These are phyloP conservation scores for Chelon auratus DNA, from an alignment of 2,797 vertebrate species.

Conservation along the genomic window DNA sequence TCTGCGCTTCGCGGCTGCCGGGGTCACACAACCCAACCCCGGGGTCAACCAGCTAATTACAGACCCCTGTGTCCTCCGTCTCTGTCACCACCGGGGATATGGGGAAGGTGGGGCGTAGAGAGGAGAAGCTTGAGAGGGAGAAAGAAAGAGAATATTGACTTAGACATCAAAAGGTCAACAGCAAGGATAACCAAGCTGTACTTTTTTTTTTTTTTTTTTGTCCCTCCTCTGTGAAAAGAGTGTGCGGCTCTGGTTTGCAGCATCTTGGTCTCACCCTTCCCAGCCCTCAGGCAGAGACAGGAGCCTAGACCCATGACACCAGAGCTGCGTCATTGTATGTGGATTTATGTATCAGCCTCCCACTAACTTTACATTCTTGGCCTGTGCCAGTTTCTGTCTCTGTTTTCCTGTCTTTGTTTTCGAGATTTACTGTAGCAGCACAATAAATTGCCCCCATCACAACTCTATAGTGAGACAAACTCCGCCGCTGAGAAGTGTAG, in stretches of 20 bases:
- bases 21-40: slow-evolving; percentile 84
- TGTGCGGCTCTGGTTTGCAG: slow-evolving; percentile 54
- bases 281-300: slow-evolving; percentile 57
- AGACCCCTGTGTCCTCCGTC: slow-evolving; percentile 74
- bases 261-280: slow-evolving; percentile 57
- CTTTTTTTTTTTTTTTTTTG: background rate
- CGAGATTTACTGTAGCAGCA: slow-evolving; percentile 34
- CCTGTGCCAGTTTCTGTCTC: slow-evolving; percentile 35
- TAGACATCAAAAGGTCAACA: slow-evolving; percentile 72
- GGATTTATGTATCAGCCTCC: slow-evolving; percentile 62
- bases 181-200: slow-evolving; percentile 55
- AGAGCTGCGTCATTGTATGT: slow-evolving; percentile 40
- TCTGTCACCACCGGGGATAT: slow-evolving; percentile 77
- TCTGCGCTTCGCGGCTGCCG: slow-evolving; percentile 84
- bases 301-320: slow-evolving; percentile 59
- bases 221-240: slow-evolving; percentile 38
- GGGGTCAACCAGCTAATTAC: slow-evolving; percentile 90
- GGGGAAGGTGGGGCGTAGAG: slow-evolving; percentile 62
- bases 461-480: slow-evolving; percentile 7
- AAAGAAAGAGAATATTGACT: slow-evolving; percentile 63
- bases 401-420: slow-evolving; percentile 43
- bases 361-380: slow-evolving; percentile 32
- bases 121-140: slow-evolving; percentile 32
- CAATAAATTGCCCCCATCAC: slow-evolving; percentile 5
- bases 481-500: slow-evolving; percentile 6